Conservation (phyloP, 1,140 invertebrate species). For the Zaprionus nigranus region DNA sequence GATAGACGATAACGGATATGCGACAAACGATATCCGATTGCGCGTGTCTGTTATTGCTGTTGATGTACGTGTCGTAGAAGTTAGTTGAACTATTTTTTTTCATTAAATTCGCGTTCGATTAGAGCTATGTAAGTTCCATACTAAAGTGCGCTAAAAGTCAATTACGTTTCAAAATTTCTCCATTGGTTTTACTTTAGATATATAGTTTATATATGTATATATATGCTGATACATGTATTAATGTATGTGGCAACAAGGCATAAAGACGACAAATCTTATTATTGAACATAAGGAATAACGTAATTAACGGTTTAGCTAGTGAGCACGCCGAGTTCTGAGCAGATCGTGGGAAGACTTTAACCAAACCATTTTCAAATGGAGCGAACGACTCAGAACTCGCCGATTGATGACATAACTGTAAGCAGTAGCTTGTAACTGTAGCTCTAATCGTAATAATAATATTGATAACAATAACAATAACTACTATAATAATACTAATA, state of each 20-base stretch:
- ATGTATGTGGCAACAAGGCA: not conserved
- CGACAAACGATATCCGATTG: constrained; percentile 2
- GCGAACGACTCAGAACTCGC: not conserved
- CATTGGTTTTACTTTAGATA: constrained; percentile 9
- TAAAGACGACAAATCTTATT: constrained; percentile 34
- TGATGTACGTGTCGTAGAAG: not conserved
- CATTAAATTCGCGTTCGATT: constrained; percentile 10
- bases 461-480: not conserved
- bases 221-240: not conserved
- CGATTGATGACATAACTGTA: not conserved
- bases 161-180: constrained; percentile 31
- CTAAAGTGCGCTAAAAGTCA: constrained; percentile 27
- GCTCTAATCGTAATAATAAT: constrained; percentile 4
- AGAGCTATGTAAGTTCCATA: constrained; percentile 18
- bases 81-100: constrained; percentile 23
- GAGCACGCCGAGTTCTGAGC: constrained; percentile 3
- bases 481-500: not conserved
- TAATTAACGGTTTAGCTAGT: constrained; percentile 25
- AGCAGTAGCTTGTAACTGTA: not conserved
- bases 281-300: constrained; percentile 36
- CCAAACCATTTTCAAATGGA: not conserved
- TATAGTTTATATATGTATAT: not conserved
- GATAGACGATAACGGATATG: not conserved
- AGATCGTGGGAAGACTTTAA: not conserved
- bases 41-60: not conserved